Evolutionary conservation across 1,140 invertebrate genomes (phyloP).

Genomic region (Polyergus mexicanus): DNA sequence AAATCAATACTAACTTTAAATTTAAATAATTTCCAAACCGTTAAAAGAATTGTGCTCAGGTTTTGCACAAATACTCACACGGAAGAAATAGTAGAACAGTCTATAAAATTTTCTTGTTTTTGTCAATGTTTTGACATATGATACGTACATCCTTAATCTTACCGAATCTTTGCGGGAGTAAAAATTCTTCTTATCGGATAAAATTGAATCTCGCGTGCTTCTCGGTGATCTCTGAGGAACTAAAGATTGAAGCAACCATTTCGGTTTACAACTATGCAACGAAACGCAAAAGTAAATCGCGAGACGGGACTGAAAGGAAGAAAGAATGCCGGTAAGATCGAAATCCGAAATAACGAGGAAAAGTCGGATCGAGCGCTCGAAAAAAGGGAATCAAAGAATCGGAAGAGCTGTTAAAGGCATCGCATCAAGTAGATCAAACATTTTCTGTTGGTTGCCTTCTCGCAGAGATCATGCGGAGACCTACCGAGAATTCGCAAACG

Average conservation of each 20-base stretch:
- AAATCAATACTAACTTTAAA: no score
- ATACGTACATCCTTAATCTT: neutral
- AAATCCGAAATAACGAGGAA: slow-evolving; percentile 34
- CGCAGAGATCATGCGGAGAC: neutral
- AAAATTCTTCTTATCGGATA: slow-evolving; percentile 3
- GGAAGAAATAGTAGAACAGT: no score
- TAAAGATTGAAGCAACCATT: neutral
- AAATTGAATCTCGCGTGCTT: slow-evolving; percentile 31
- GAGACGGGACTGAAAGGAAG: no score
- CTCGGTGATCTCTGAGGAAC: neutral
- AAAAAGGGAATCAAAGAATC: slow-evolving; percentile 57
- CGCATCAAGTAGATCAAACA: slow-evolving; percentile 74
- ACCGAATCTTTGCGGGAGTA: neutral
- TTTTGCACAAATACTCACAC: no score
- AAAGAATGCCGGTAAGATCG: slow-evolving; percentile 8
- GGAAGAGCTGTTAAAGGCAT: slow-evolving; percentile 43
- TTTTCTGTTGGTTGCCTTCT: slow-evolving; percentile 55
- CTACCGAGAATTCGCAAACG: neutral
- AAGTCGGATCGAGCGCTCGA: slow-evolving; percentile 6
- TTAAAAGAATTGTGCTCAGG: no score
- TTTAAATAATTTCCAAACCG: no score
- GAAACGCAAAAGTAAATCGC: neutral
- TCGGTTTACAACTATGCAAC: neutral
- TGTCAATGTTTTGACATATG: no score
- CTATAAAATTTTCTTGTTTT: no score